Percentiles rank a stretch among this genome's conserved stretches.
Conservation (phyloP, 2,888 invertebrate species). For the Uloborus plumipes region DNA sequence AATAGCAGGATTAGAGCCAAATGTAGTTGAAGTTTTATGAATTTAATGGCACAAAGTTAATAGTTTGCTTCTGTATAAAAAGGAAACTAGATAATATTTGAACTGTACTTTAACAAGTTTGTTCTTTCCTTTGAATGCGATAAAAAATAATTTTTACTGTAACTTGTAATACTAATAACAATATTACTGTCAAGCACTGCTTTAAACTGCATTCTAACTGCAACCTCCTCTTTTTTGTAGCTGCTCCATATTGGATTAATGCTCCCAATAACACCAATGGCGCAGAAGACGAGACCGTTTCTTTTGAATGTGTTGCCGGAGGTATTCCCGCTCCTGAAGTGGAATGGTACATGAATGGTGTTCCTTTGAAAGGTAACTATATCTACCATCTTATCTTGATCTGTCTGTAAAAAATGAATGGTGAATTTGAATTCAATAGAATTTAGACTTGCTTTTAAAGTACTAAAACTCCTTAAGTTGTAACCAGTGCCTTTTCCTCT, state of each 20-base stretch:
- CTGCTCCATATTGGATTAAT: conserved; percentile 86
- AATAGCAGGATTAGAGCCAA: too few species aligned
- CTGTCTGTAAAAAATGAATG: too few species aligned
- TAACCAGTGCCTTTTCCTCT: too few species aligned
- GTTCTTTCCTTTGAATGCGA: not conserved
- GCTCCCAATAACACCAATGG: conserved; percentile 89
- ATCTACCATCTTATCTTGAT: not conserved
- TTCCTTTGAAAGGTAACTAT: conserved; percentile 75
- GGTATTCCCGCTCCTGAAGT: conserved; percentile 93
- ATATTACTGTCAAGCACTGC: not conserved
- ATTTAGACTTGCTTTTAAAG: too few species aligned
- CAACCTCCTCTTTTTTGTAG: conserved; percentile 68
- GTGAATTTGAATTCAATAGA: too few species aligned
- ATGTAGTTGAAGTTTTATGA: too few species aligned
- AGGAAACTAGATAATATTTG: too few species aligned
- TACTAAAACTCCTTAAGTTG: too few species aligned
- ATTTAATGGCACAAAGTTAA: too few species aligned
- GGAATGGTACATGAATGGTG: conserved; percentile 96
- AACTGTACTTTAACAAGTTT: not conserved
- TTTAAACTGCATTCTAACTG: too few species aligned
- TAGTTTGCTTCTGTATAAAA: too few species aligned
- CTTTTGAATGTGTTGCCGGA: conserved; percentile 88
- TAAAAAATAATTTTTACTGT: not conserved
- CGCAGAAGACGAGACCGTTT: conserved; percentile 91
- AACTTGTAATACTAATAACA: not conserved